Base-by-base conservation (phyloP, 2,797 vertebrate species). In the Dermochelys coriacea region DNA sequence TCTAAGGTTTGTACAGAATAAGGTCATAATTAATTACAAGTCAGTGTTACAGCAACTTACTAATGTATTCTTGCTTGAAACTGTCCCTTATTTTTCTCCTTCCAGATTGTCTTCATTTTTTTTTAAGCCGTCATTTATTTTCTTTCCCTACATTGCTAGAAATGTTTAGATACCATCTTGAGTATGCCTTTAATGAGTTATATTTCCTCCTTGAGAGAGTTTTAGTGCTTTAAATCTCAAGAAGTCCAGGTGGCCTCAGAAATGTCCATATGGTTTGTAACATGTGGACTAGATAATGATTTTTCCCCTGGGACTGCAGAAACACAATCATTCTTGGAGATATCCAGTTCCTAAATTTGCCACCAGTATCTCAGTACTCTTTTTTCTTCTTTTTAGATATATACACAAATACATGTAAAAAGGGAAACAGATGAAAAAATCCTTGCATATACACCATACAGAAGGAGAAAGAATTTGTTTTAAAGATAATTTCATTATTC, bases 271-370 rank as follows among this genome's bases (percentile, higher is more conserved):
- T 7, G 88, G 7, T 95, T 94, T 86, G 81, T 41, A 96, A 95
- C 54, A 78, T 79, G 29, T 91, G 94, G 87, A 91, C 15, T 80
- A 94, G 80, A 91, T 83, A 47, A 64, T 92, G 37, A 75, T 41
- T 93, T 61, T 95, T 96, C 93, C 88, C 86, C 64, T 87, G 85
- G 94, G 86, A 96, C 90, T 51, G 49, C 8, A 92, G 61, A 94
- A 29, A 75, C n/a, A 68, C 74, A 34, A 80, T 85, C 64, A 68
- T 85, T 93, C 68, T 95, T 9, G 41, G 59, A 88, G 64, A 41
- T 77, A 23, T 31, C 51, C 82, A 37, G 25, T 94, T 94, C 80
- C 57, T 92, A 85, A 93, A 89, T 87, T 86, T 85, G 49, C 2
- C 15, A 10, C 16, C 49, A 55, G 25, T 55, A 55, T 82, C 37